These are phyloP conservation scores for Theretra japonica DNA, from an alignment of 2,888 invertebrate genomes.

Conservation along the genomic window DNA sequence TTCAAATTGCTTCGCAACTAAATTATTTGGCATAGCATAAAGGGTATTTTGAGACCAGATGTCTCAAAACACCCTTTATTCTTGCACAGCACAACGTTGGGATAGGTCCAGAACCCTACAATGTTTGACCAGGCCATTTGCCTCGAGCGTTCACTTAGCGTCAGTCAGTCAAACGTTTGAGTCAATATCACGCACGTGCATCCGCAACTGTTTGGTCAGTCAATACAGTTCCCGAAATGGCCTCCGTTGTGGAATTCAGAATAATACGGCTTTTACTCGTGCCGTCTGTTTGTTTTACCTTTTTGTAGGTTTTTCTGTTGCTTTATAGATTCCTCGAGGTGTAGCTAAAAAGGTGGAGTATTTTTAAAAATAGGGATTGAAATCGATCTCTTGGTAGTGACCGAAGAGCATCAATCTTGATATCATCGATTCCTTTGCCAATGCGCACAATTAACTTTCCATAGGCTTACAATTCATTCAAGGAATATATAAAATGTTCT, in stretches of 20 bases:
- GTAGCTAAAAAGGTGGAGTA: no score
- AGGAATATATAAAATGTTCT: no score
- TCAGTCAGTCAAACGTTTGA: slow-evolving; percentile 4
- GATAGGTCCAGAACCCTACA: neutral
- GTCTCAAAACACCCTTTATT: no score
- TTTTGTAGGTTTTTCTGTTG: neutral
- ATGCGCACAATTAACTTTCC: no score
- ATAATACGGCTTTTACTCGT: slow-evolving; percentile 10
- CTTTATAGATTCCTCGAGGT: neutral
- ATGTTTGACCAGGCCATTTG: slow-evolving; percentile 9
- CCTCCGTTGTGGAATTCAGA: slow-evolving; percentile 24
- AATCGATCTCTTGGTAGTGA: no score
- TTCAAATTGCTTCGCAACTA: no score
- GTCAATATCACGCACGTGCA: slow-evolving; percentile 28
- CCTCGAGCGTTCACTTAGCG: slow-evolving; percentile 24
- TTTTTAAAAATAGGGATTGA: no score
- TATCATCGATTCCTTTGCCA: no score
- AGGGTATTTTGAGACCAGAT: no score
- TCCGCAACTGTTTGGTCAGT: slow-evolving; percentile 11
- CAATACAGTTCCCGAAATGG: slow-evolving; percentile 21
- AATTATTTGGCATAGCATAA: no score
- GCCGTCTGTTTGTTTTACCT: neutral
- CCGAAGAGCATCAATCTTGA: no score
- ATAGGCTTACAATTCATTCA: no score
- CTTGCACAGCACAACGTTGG: neutral